Conservation (phyloP, 2,888 invertebrate genomes). For the Polylopha cassiicola region DNA sequence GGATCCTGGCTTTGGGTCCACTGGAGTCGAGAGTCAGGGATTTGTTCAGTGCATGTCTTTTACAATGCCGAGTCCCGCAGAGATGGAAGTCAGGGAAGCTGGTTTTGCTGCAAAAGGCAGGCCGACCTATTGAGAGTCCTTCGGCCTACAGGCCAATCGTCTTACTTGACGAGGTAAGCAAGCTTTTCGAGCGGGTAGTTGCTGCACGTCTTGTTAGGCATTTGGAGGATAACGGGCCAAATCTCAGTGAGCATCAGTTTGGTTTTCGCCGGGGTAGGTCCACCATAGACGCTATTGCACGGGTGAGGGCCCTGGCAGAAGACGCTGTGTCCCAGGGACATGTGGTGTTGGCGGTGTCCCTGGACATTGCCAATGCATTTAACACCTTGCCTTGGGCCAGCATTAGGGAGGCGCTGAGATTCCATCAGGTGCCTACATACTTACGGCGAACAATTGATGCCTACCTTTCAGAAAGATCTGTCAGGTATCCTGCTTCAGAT, state of each 20-base stretch:
- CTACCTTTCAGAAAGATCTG: constrained; percentile 1
- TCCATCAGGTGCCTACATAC: not conserved
- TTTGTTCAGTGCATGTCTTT: not conserved
- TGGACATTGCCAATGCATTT: no score
- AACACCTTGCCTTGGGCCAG: not conserved
- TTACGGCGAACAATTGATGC: not conserved
- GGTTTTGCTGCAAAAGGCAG: not conserved
- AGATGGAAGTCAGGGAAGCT: constrained; percentile 2
- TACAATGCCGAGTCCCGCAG: not conserved
- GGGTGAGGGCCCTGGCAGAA: no score
- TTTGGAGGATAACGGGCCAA: constrained; percentile 6
- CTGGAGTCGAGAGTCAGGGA: not conserved
- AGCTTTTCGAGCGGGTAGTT: not conserved
- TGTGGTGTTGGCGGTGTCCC: no score
- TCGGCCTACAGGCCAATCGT: constrained; percentile 7
- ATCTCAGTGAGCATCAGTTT: constrained; percentile 5
- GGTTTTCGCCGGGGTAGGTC: constrained; percentile 11
- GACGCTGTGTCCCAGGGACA: no score
- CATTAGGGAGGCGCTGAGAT: not conserved
- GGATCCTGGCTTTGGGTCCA: constrained; percentile 4
- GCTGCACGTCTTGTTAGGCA: not conserved
- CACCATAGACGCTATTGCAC: constrained; percentile 9
- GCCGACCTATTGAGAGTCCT: not conserved
- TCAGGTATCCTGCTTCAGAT: not conserved
- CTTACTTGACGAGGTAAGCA: constrained; percentile 3